Evolutionary conservation across 2,888 invertebrate genomes (phyloP), one percentile per base, ranked within the genome.

Genomic region (Cryptosula pallasiana): DNA sequence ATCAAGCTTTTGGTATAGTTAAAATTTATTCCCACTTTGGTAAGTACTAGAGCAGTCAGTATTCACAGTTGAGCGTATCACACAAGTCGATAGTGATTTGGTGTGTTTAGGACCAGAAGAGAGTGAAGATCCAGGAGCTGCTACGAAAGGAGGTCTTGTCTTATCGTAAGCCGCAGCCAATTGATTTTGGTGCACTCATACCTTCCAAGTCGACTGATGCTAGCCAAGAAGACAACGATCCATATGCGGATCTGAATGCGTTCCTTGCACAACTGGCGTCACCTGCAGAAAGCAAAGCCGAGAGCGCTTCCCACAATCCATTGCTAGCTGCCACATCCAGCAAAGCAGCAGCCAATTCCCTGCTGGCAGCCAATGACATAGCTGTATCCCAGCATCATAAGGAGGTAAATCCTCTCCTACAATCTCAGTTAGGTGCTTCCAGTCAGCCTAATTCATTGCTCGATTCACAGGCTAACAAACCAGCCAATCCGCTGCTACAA

Each of bases 61-160:
- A n/a, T n/a, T n/a, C n/a, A n/a, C n/a, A n/a, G n/a, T n/a, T n/a
- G n/a, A n/a, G n/a, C n/a, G n/a, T n/a, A n/a, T n/a, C n/a, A n/a
- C n/a, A n/a, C n/a, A n/a, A n/a, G n/a, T n/a, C n/a, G n/a, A n/a
- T n/a, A n/a, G n/a, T n/a, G n/a, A n/a, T n/a, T 45, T 69, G 25
- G 73, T 78, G 29, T 78, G 81, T 75, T 16, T 79, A 84, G 78
- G 77, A 79, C 55, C 76, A 84, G 75, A 78, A 78, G 32, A 76
- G 79, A 23, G 77, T 77, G 0, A 75, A 81, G 35, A 76, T 86
- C 35, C 77, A 82, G 35, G 78, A 79, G 2, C 80, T 79, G 1
- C 81, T 86, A 3, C 79, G 81, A 71, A 78, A 81, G 27, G 86
- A 86, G 74, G 81, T 83, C 1, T 78, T 79, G 75, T 79, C 79